phyloP scores from a whole-genome alignment of 2,113 vertebrate species.

The Dipodomys merriami region DNA sequence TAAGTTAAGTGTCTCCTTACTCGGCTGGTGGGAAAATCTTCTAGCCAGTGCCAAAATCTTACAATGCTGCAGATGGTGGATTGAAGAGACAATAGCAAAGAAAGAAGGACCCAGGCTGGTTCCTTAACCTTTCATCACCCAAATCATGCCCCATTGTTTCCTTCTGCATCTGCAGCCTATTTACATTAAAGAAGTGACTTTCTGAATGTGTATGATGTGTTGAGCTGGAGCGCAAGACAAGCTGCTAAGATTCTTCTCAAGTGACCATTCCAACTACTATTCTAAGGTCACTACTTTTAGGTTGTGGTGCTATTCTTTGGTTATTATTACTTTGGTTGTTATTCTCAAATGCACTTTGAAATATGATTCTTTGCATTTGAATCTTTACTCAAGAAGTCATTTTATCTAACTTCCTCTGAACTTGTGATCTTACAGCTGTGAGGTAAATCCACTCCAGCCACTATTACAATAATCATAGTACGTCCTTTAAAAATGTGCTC shows the following conservation, averaged over 20 bases:
- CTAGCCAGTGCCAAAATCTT: conserved; percentile 45
- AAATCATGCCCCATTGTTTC: conserved; percentile 74
- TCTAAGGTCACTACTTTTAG: conserved; percentile 47
- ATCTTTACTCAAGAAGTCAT: background rate
- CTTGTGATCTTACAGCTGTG: conserved; percentile 56
- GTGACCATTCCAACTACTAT: conserved; percentile 18
- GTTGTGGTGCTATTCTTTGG: background rate
- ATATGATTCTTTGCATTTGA: conserved; percentile 18
- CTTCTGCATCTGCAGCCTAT: conserved; percentile 61
- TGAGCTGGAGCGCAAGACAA: conserved; percentile 57
- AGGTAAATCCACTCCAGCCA: conserved; percentile 36
- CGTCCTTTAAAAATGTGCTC: background rate
- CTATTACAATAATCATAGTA: background rate
- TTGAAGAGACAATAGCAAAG: conserved; percentile 48
- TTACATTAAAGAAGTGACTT: conserved; percentile 68
- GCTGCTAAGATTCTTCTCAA: conserved; percentile 64
- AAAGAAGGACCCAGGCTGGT: conserved; percentile 28
- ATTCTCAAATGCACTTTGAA: conserved; percentile 58
- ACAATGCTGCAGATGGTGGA: conserved; percentile 56
- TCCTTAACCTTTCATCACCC: conserved; percentile 74
- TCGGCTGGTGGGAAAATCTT: conserved; percentile 54
- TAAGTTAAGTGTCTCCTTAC: conserved; percentile 74
- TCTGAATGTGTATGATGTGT: conserved; percentile 75
- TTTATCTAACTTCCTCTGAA: conserved; percentile 71
- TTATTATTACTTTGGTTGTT: background rate